Base-by-base conservation (phyloP, 1,140 invertebrate genomes). In the Danaus plexippus region DNA sequence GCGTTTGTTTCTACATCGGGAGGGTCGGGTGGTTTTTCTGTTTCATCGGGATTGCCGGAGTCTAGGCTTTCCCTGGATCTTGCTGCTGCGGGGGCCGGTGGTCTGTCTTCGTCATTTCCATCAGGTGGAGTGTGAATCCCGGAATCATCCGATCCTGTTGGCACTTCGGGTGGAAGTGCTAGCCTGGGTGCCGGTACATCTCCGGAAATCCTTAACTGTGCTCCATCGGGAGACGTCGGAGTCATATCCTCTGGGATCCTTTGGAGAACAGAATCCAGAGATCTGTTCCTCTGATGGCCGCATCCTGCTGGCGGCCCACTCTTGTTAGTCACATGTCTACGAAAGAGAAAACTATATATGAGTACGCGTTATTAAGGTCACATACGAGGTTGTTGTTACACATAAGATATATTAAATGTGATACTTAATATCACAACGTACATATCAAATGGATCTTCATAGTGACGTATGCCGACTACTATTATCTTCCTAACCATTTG, bases 231-330 rank as follows among this genome's bases (percentile, higher is more conserved):
- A 82, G 93, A 95, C 8, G 92, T 92, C 13, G 92, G 93, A 11
- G 92, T 91, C 80, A 94, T 93, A 13, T 95, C 94, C 88, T 95
- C 94, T 13, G 94, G 94, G 63, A 96, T 96, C 74, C 93, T 88
- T 76, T 95, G 94, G 46, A 96, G 87, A 13, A 94, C 95, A 50
- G 94, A 96, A 80, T 97, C 95, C 71, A 96, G 84, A 72, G 94
- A 96, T 52, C 95, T 91, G 87, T 97, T 96, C 62, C 95, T 90
- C 79, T 96, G 95, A 76, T 96, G 95, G 61, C 93, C 89, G 73
- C 81, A 85, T 82, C 81, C 84, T 51, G 84, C 71, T 7, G 80
- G 79, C 73, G 84, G 81, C 73, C 81, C 84, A 53, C 62, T 80
- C 12, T 75, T 65, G 18, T 74, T 73, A 64, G 80, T 83, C 80